Conservation (phyloP, 37 sponge, comb jelly and placozoan genomes). For the Geodia barretti region DNA sequence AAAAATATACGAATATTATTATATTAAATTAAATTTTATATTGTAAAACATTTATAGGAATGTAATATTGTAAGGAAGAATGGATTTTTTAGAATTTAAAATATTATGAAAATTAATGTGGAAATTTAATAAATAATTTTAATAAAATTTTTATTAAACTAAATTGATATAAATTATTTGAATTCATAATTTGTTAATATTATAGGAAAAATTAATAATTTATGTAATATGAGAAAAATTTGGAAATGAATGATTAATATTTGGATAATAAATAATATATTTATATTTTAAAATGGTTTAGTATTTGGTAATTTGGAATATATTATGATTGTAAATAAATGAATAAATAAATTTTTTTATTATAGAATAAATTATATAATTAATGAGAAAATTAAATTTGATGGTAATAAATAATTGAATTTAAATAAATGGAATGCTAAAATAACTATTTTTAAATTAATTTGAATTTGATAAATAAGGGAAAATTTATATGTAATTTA, state of each 20-base stretch:
- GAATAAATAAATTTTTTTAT: neutral
- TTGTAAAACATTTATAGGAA: neutral
- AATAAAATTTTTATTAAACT: neutral
- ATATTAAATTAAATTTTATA: too few relatives aligned
- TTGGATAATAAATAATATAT: neutral
- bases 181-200: neutral
- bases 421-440: neutral
- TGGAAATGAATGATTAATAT: neutral
- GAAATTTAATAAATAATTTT: neutral
- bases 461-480: too few relatives aligned
- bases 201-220: neutral
- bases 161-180: neutral
- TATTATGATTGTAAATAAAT: neutral
- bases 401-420: slow-evolving; percentile 1
- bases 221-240: neutral
- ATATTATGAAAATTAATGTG: neutral
- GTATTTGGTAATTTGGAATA: neutral
- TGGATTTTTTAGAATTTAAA: neutral
- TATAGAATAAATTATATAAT: neutral
- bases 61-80: neutral
- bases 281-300: neutral
- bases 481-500: too few relatives aligned
- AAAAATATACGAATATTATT: too few relatives aligned
- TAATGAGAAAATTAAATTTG: slow-evolving; percentile 1
- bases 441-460: neutral